phyloP scores from a whole-genome alignment of 2,888 invertebrate species.

The Nymphalis polychloros region DNA sequence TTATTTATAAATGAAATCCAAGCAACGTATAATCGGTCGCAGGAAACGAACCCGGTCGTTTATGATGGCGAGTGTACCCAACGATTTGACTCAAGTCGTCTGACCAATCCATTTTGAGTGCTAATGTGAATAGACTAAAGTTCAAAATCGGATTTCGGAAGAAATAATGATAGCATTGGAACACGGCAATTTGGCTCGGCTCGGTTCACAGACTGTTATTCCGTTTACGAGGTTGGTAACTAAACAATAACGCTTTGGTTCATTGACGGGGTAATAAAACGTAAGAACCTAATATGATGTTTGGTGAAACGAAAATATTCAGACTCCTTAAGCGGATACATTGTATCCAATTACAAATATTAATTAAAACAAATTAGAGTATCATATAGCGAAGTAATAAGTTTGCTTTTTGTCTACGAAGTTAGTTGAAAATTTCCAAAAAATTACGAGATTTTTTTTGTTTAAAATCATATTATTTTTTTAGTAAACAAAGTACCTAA shows the following conservation, averaged over 20 bases:
- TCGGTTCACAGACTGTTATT: conserved; percentile 37
- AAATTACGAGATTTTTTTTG: too few species aligned
- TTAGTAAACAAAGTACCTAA: too few species aligned
- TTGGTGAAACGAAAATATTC: conserved; percentile 5
- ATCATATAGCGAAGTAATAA: too few species aligned
- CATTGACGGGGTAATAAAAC: conserved; percentile 27
- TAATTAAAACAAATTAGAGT: too few species aligned
- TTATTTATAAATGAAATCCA: conserved; percentile 7
- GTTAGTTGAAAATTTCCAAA: too few species aligned
- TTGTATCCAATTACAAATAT: not conserved
- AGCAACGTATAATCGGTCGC: conserved; percentile 20
- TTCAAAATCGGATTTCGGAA: not conserved
- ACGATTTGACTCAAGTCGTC: conserved; percentile 14
- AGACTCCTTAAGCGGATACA: not conserved
- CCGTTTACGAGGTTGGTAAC: conserved; percentile 39
- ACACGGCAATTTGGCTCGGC: conserved; percentile 38
- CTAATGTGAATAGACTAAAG: conserved; percentile 4
- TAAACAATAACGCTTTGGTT: conserved; percentile 35
- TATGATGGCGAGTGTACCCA: conserved; percentile 31
- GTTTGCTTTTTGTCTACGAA: too few species aligned
- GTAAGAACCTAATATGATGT: conserved; percentile 29
- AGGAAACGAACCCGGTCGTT: conserved; percentile 28
- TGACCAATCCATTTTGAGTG: conserved; percentile 1
- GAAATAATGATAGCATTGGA: conserved; percentile 26
- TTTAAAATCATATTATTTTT: too few species aligned